Evolutionary conservation across 2,797 vertebrate genomes (phyloP).

Genomic region (Neoniphon sammara): DNA sequence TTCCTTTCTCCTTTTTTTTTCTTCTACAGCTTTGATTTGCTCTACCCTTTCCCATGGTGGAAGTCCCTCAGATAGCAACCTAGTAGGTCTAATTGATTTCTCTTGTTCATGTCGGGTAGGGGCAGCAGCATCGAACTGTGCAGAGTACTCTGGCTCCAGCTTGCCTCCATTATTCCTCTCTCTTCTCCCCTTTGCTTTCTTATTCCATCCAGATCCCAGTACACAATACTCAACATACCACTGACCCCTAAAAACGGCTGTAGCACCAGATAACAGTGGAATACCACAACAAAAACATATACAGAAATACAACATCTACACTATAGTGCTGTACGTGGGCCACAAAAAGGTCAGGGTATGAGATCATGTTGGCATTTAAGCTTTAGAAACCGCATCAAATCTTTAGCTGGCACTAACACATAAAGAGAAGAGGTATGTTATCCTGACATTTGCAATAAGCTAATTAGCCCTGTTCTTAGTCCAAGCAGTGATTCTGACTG

Average conservation of each 20-base stretch:
- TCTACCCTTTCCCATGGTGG: slow-evolving; percentile 62
- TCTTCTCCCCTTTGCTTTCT: slow-evolving; percentile 56
- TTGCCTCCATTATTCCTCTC: slow-evolving; percentile 68
- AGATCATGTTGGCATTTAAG: slow-evolving; percentile 46
- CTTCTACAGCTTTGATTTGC: slow-evolving; percentile 63
- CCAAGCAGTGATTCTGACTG: slow-evolving; percentile 38
- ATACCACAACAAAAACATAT: slow-evolving; percentile 14
- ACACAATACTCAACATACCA: slow-evolving; percentile 59
- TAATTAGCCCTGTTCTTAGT: slow-evolving; percentile 38
- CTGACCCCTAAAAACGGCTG: slow-evolving; percentile 47
- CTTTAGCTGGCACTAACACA: slow-evolving; percentile 26
- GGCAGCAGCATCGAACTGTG: slow-evolving; percentile 73
- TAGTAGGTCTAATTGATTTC: slow-evolving; percentile 84
- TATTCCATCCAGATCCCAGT: slow-evolving; percentile 43
- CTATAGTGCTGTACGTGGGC: background rate
- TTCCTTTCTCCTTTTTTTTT: slow-evolving; percentile 34
- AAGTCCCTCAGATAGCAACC: slow-evolving; percentile 75
- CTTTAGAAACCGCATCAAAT: slow-evolving; percentile 39
- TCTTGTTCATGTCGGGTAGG: slow-evolving; percentile 77
- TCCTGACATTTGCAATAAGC: slow-evolving; percentile 25
- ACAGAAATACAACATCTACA: slow-evolving; percentile 22
- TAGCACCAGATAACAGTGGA: slow-evolving; percentile 20
- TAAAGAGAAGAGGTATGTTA: slow-evolving; percentile 18
- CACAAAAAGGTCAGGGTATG: slow-evolving; percentile 57
- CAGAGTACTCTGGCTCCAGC: slow-evolving; percentile 75